Conservation (phyloP, 2,888 invertebrate genomes). For the Cataglyphis cursor region DNA sequence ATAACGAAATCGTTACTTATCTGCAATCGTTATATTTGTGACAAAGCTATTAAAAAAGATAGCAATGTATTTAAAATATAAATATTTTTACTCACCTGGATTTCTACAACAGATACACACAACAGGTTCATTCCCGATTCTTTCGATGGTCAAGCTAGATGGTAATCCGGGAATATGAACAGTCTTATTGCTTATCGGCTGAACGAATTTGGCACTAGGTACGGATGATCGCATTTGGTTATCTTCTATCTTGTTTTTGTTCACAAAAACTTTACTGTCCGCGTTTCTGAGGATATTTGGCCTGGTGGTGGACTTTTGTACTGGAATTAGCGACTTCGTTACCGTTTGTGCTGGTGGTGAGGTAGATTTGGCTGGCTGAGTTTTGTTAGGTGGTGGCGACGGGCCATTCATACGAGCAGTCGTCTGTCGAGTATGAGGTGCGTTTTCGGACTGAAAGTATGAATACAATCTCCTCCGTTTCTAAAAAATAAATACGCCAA, state of each 20-base stretch:
- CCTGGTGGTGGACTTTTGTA: slow-evolving; percentile 79
- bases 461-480: slow-evolving; percentile 87
- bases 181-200: slow-evolving; percentile 77
- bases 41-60: not conserved
- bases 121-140: slow-evolving; percentile 86
- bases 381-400: slow-evolving; percentile 81
- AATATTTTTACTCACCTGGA: slow-evolving; percentile 84
- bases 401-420: slow-evolving; percentile 83
- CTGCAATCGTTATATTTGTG: not conserved
- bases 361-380: slow-evolving; percentile 73
- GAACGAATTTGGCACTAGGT: slow-evolving; percentile 78
- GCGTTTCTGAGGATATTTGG: slow-evolving; percentile 80
- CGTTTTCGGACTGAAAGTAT: slow-evolving; percentile 87
- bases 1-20: slow-evolving; percentile 6
- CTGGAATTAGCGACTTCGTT: slow-evolving; percentile 78
- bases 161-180: slow-evolving; percentile 87
- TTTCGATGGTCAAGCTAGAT: slow-evolving; percentile 88
- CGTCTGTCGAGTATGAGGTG: slow-evolving; percentile 87
- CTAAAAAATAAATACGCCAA: slow-evolving; percentile 79
- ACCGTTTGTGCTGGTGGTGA: slow-evolving; percentile 75
- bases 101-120: slow-evolving; percentile 87
- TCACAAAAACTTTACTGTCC: slow-evolving; percentile 77
- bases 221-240: slow-evolving; percentile 72
- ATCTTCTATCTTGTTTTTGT: slow-evolving; percentile 76
- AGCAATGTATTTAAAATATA: not conserved